Evolutionary conservation across 2,113 vertebrate genomes (phyloP).

Genomic region (Rostratula benghalensis): DNA sequence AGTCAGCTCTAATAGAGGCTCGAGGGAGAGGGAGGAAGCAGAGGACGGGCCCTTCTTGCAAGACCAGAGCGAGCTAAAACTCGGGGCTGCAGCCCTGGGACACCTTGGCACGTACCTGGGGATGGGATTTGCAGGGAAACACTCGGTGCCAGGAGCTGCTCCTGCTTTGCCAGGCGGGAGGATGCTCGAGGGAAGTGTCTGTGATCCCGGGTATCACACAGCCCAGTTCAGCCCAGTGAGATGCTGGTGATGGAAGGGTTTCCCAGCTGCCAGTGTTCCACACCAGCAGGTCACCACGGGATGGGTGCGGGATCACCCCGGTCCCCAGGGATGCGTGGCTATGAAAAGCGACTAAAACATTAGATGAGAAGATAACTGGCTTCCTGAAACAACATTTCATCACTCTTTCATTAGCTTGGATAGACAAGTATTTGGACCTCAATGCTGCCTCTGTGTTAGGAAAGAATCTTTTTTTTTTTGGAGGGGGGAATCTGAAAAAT

Average conservation of each 20-base stretch:
- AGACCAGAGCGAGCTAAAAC: neutral
- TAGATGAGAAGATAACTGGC: constrained; percentile 35
- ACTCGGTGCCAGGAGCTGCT: neutral
- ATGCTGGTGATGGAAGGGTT: neutral
- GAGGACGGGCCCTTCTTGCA: too few species aligned
- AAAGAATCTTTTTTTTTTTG: neutral
- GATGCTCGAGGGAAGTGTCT: rapidly evolving
- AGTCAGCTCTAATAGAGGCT: rapidly evolving
- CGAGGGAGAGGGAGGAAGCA: neutral
- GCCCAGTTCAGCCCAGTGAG: neutral
- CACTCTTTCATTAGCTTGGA: constrained; percentile 72
- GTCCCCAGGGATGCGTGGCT: neutral
- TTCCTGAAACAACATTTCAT: constrained; percentile 75
- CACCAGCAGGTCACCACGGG: rapidly evolving
- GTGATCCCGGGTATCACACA: rapidly evolving
- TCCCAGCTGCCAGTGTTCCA: neutral
- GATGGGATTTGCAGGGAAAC: neutral
- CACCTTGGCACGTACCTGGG: neutral
- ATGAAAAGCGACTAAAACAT: neutral
- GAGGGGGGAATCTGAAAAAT: neutral
- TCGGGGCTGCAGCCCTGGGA: neutral
- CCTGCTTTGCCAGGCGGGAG: neutral
- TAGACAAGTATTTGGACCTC: constrained; percentile 38
- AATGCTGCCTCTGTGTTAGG: constrained; percentile 80
- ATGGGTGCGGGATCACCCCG: rapidly evolving